Base-by-base conservation (phyloP, 2,797 vertebrate species). In the Fistularia commersonii region DNA sequence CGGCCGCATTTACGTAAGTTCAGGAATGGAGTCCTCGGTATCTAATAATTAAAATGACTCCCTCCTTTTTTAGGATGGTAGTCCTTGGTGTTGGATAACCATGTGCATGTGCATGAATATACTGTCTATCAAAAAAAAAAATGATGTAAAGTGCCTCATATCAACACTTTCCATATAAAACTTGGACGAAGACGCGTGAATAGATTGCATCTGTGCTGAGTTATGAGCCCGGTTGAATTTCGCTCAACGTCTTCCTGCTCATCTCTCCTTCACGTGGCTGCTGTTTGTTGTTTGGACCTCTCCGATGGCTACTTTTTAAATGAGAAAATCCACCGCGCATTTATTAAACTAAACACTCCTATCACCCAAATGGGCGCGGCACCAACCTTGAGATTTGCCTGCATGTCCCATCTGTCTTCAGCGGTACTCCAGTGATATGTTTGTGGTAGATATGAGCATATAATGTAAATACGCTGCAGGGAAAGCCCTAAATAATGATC, bases 21-120 rank as follows among this genome's bases (percentile, higher is more conserved):
- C 32, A 54, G 47, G 36, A 48, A 32, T 36, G 35, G 9, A 44
- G 43, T 72, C 39, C 12, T 51, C 32, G 51, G 46, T 13, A 59
- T 61, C 54, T 55, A 51, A 77, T 74, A 72, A 77, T 31, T 62
- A 47, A 73, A 59, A 50, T 52, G 54, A 68, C 37, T 79, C 65
- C 69, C 51, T 45, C 48, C 61, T 53, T 67, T 59, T 59, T 71
- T 44, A 55, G 42, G 53, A 8, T 5, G 36, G 47, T 57, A 69
- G 51, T 69, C 60, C 51, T 61, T 52, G 61, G 41, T 53, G 55
- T 48, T 53, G 38, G 69, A 51, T 54, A 72, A 51, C 46, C 32
- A 44, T 51, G 41, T 23, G 23, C 23, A 23, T 23, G 4, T 23
- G 53, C 41, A 47, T 51, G 40, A 54, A 50, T 23, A 23, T 23